Evolutionary conservation across 2,888 invertebrate species (phyloP), one percentile per base, ranked within the genome.

Genomic region (Sinhomidia bicolor): DNA sequence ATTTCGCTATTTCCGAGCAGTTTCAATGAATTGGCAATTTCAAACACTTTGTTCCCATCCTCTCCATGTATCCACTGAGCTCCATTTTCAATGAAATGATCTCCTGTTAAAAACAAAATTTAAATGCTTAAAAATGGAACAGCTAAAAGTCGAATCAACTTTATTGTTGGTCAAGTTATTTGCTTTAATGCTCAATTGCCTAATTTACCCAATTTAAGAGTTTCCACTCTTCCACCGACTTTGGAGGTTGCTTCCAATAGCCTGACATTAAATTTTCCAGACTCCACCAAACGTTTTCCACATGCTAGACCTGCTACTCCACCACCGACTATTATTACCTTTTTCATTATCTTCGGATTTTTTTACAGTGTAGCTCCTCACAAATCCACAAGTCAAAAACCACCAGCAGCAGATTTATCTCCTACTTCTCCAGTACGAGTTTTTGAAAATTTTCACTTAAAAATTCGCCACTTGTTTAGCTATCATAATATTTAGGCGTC

Each of bases 21-120:
- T 12, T 85, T 79, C 62, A 88, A 23, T 2, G 79, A 96, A 94
- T 97, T 96, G 0, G 97, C 98, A 90, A 97, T 94, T 94, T 97
- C 97, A 93, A 97, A 98, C 93, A 98, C 96, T 0, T 97, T 97
- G 94, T 98, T 98, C 26, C 97, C 97, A 60, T 97, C 94, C 76
- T 98, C 97, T 54, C 98, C 98, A 93, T 98, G 98, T 92, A 98
- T 97, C 97, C 98, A 98, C 93, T 98, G 98, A 41, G 98, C 98
- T 85, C 98, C 98, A 90, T 98, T 94, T 94, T 98, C 98, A 71
- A 98, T 95, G 93, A 93, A 94, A 78, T 94, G 93, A 29, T 93
- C 93, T 51, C 94, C 94, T 94, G 51, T 74, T 81, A 54, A n/a
- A 54, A 54, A n/a, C 14, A 54, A 17, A 9, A 14, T n/a, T 54